Percentiles rank a stretch among this genome's conserved stretches.
Conservation (phyloP, 2,888 invertebrate genomes). For the Invenusta paracnida region DNA sequence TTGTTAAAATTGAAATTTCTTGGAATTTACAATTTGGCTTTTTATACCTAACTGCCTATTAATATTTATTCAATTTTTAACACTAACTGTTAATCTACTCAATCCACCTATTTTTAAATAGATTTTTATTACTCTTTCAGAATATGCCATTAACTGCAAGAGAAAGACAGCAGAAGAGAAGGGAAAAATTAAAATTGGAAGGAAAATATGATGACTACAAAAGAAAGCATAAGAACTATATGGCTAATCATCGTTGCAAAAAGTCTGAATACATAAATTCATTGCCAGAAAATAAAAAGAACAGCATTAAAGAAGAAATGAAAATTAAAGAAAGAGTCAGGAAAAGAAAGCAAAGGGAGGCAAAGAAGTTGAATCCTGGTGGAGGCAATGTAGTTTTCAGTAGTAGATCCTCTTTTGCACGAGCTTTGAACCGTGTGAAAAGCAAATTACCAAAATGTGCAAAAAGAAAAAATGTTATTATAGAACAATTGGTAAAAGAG, state of each 20-base stretch:
- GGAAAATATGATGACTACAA: constrained; percentile 30
- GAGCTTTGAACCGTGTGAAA: constrained; percentile 27
- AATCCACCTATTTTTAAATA: constrained; percentile 29
- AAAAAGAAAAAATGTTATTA: constrained; percentile 29
- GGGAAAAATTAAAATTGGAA: constrained; percentile 10
- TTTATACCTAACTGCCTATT: constrained; percentile 29
- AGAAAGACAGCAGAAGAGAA: constrained; percentile 19
- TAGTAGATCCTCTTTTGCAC: constrained; percentile 27
- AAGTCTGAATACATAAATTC: constrained; percentile 16
- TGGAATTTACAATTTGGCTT: constrained; percentile 29
- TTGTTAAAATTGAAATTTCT: constrained; percentile 29
- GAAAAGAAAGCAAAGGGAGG: constrained; percentile 29
- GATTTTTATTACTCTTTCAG: constrained; percentile 29
- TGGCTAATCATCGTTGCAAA: constrained; percentile 24
- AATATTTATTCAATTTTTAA: constrained; percentile 25
- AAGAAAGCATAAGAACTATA: constrained; percentile 15
- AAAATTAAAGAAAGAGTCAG: constrained; percentile 27
- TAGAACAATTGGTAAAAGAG: constrained; percentile 14
- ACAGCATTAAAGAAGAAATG: constrained; percentile 29
- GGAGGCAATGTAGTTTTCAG: constrained; percentile 29
- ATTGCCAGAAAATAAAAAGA: constrained; percentile 30
- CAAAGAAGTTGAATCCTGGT: constrained; percentile 29
- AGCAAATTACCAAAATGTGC: constrained; percentile 29
- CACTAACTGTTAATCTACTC: constrained; percentile 27
- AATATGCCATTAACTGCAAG: constrained; percentile 30